phyloP scores from a whole-genome alignment of 2,888 invertebrate genomes.

The Ctena decussata region DNA sequence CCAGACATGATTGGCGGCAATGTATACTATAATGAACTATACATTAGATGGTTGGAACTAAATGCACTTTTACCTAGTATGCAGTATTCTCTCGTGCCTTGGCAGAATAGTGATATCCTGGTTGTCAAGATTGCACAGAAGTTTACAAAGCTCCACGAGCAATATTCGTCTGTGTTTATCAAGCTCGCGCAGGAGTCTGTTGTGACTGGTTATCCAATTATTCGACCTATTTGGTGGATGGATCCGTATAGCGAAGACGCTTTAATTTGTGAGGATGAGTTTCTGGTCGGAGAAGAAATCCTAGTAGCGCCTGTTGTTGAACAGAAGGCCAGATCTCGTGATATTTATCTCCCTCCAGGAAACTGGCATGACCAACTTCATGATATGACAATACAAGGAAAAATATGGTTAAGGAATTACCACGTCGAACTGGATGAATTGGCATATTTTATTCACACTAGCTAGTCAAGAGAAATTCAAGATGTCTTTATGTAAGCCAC shows the following conservation, averaged over 20 bases:
- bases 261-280: constrained; percentile 92
- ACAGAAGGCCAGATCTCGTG: constrained; percentile 73
- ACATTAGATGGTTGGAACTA: constrained; percentile 94
- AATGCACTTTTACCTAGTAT: constrained; percentile 97
- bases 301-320: constrained; percentile 85
- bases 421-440: constrained; percentile 72
- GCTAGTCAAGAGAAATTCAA: too few species aligned
- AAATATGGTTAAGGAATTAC: constrained; percentile 68
- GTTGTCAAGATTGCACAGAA: constrained; percentile 68
- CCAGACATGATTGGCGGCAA: constrained; percentile 92
- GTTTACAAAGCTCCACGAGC: constrained; percentile 73
- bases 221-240: constrained; percentile 96
- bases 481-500: too few species aligned
- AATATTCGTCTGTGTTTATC: constrained; percentile 74
- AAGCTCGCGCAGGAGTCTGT: constrained; percentile 73
- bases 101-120: constrained; percentile 86
- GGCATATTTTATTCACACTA: constrained; percentile 67
- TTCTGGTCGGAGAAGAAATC: constrained; percentile 82
- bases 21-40: constrained; percentile 86
- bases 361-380: constrained; percentile 71
- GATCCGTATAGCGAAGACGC: constrained; percentile 94
- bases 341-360: constrained; percentile 81
- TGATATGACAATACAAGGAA: constrained; percentile 50
- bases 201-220: constrained; percentile 91
- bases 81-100: constrained; percentile 91